Percentiles rank a stretch among this genome's conserved stretches.
These are phyloP conservation scores for Danaus chrysippus DNA, from an alignment of 2,888 invertebrate genomes.

Conservation along the genomic window DNA sequence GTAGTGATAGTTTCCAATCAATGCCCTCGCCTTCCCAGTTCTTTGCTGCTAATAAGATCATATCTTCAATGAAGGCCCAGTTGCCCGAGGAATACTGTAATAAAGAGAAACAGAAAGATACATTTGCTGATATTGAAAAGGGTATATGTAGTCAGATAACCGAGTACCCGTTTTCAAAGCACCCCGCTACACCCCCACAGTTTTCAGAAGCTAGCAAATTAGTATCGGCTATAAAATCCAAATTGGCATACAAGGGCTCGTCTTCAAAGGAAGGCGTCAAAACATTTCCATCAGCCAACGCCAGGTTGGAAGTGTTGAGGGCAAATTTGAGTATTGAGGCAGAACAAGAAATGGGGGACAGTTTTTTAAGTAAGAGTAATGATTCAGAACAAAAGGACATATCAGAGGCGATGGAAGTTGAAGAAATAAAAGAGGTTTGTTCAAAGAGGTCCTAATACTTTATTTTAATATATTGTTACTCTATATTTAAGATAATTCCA, in stretches of 20 bases:
- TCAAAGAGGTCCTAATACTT: background rate
- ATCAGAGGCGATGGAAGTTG: slow-evolving; percentile 63
- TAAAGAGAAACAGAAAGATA: slow-evolving; percentile 59
- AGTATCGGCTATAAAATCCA: slow-evolving; percentile 69
- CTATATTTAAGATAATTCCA: too few relatives aligned
- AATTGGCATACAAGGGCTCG: slow-evolving; percentile 52
- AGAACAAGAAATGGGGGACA: slow-evolving; percentile 18
- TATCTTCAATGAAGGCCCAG: slow-evolving; percentile 71
- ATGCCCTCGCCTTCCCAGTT: slow-evolving; percentile 68
- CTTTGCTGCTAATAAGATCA: slow-evolving; percentile 69
- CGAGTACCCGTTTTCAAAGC: slow-evolving; percentile 66
- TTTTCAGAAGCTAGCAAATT: slow-evolving; percentile 70
- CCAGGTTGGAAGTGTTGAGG: slow-evolving; percentile 52
- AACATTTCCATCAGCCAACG: slow-evolving; percentile 48
- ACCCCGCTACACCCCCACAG: slow-evolving; percentile 69
- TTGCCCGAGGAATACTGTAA: slow-evolving; percentile 60
- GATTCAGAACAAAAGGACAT: slow-evolving; percentile 24
- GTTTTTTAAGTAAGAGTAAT: slow-evolving; percentile 23
- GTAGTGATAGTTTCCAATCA: slow-evolving; percentile 58
- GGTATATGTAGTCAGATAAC: slow-evolving; percentile 66
- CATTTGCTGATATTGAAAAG: slow-evolving; percentile 69
- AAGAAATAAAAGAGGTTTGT: slow-evolving; percentile 54
- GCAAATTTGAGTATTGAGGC: slow-evolving; percentile 47
- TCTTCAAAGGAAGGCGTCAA: slow-evolving; percentile 44
- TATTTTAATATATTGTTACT: too few relatives aligned